Percentiles rank a stretch among this genome's conserved stretches.
Evolutionary conservation across 2,797 vertebrate genomes (phyloP).

Genomic region (Rhynchonycteris naso): DNA sequence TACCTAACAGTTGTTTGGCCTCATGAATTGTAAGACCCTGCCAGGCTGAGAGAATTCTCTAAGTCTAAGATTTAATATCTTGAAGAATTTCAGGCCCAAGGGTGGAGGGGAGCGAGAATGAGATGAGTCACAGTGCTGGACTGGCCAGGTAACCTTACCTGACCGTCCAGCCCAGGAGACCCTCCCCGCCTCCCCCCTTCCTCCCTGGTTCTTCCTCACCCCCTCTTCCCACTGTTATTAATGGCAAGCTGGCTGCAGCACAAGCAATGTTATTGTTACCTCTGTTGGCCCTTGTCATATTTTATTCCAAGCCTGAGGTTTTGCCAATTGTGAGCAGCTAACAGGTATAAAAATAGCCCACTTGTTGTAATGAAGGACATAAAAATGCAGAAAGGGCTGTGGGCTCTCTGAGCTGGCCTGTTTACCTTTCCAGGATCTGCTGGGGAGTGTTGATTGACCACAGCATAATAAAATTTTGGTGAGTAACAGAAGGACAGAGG

Average conservation of each 20-base stretch:
- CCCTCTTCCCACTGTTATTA: constrained; percentile 21
- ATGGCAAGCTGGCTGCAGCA: constrained; percentile 42
- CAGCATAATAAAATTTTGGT: constrained; percentile 75
- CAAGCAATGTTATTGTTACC: constrained; percentile 66
- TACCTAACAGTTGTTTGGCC: neutral
- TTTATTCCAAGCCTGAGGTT: constrained; percentile 74
- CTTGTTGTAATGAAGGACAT: constrained; percentile 78
- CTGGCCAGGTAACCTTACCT: neutral
- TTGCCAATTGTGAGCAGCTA: constrained; percentile 72
- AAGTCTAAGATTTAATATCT: neutral
- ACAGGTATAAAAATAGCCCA: constrained; percentile 79
- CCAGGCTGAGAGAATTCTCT: neutral
- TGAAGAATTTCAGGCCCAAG: neutral
- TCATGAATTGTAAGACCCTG: neutral
- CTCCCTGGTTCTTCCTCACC: neutral
- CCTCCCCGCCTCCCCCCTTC: neutral
- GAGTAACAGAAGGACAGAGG: constrained; percentile 63
- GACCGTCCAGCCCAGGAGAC: neutral
- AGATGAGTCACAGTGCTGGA: neutral
- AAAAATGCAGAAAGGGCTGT: constrained; percentile 79
- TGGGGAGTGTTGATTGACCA: constrained; percentile 61
- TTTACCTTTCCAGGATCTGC: constrained; percentile 81
- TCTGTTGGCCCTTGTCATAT: constrained; percentile 76
- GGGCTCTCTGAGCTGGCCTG: constrained; percentile 74
- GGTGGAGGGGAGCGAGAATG: neutral